These are phyloP conservation scores for Stenopsyche tienmushanensis DNA, from an alignment of 1,140 invertebrate genomes.

Conservation along the genomic window DNA sequence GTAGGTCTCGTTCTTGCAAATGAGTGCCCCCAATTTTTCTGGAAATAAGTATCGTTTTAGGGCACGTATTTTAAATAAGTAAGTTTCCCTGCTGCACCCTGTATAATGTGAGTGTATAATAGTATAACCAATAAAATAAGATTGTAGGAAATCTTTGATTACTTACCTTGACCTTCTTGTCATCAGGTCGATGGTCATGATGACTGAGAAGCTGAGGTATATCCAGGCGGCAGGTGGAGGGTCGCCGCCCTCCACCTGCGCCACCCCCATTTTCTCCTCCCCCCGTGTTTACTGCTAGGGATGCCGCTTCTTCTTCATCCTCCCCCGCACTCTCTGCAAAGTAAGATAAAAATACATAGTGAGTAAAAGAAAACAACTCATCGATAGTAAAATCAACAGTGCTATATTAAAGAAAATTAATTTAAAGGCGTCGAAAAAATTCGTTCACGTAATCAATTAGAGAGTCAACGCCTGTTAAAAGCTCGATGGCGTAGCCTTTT, in stretches of 20 bases:
- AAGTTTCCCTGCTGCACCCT: no score
- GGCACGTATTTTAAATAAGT: no score
- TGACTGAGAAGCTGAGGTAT: constrained; percentile 52
- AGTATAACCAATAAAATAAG: no score
- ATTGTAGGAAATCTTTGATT: no score
- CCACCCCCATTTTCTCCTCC: constrained; percentile 20
- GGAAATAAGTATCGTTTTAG: no score
- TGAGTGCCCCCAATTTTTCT: no score
- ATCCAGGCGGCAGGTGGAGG: constrained; percentile 54
- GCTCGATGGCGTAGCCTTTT: neutral
- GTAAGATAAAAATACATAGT: constrained; percentile 26
- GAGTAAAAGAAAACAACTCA: neutral
- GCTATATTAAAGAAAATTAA: neutral
- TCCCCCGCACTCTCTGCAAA: constrained; percentile 49
- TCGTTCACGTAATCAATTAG: no score
- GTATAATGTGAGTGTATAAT: no score
- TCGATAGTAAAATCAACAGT: neutral
- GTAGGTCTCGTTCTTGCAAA: no score
- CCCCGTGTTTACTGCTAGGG: constrained; percentile 16
- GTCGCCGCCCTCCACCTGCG: constrained; percentile 44
- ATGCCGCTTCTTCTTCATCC: constrained; percentile 49
- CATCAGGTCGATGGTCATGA: constrained; percentile 50
- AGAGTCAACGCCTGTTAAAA: no score
- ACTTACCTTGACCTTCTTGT: constrained; percentile 56
- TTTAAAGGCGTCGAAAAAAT: neutral